phyloP scores from a whole-genome alignment of 2,797 vertebrate species.

The Pseudochirops cupreus region DNA sequence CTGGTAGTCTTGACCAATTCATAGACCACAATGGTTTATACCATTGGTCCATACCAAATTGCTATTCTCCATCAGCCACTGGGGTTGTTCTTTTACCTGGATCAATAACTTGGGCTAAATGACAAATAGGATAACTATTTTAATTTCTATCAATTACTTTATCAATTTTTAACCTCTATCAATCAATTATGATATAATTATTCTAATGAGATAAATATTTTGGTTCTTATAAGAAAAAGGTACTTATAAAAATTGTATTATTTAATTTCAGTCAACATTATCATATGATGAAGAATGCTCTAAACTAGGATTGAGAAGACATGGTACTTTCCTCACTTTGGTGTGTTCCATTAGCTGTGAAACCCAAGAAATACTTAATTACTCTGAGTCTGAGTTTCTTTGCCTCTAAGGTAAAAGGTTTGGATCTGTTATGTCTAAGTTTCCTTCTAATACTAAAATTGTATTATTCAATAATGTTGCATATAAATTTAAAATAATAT shows the following conservation, averaged over 20 bases:
- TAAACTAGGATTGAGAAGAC: constrained; percentile 28
- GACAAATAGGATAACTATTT: background rate
- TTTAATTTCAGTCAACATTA: constrained; percentile 13
- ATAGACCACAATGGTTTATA: background rate
- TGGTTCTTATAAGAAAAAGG: background rate
- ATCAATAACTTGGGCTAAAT: background rate
- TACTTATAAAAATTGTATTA: constrained; percentile 29
- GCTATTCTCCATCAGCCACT: background rate
- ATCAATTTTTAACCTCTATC: background rate
- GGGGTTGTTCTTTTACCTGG: background rate
- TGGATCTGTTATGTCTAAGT: no score
- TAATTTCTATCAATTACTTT: background rate
- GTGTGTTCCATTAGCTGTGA: no score
- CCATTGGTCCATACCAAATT: background rate
- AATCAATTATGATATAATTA: background rate
- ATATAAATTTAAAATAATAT: no score
- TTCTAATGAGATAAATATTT: no score
- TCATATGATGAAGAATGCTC: background rate
- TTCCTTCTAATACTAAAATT: no score
- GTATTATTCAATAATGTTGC: no score
- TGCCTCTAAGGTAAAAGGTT: no score
- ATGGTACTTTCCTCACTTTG: no score
- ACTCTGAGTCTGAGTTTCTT: no score
- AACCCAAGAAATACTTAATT: no score
- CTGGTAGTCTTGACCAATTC: background rate